Base-by-base conservation (phyloP, 2,797 vertebrate genomes). In the Tokudaia muenninki region DNA sequence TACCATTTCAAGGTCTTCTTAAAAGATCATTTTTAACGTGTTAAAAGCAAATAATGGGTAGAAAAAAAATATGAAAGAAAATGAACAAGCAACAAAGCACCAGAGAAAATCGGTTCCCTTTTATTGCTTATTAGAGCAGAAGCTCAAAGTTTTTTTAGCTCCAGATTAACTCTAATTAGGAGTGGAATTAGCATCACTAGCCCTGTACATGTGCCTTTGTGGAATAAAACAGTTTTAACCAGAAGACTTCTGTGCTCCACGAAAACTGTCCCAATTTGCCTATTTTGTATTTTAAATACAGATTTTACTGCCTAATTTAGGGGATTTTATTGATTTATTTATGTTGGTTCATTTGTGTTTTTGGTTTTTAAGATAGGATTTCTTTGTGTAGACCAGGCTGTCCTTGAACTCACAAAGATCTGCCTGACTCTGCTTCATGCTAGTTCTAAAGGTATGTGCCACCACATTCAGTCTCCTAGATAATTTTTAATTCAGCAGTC, bases 31-130 rank as follows among this genome's bases (percentile, higher is more conserved):
- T 78, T 70, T 74, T 84, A 24, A 8, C 74, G 37, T 80, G 12
- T 87, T 91, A 90, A 77, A 95, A 95, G 7, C 52, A 92, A 82
- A 67, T 79, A 92, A 70, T 89, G 37, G 14, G n/a, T n/a, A 92
- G 21, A 34, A 17, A 82, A 82, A 24, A 13, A 16, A 6, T 16
- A 22, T 57, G 2, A 57, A 31, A 41, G 55, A 59, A 41, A 61
- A 29, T 41, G n/a, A 83, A 61, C 37, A 44, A 52, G 83, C 16
- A 84, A 37, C 22, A 72, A 26, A 37, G 22, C 13, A 11, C 55
- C 61, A 72, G 61, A 44, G n/a, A 63, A 91, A 95, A 74, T 13
- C 80, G 19, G 57, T 34, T 90, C 61, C 41, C 29, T 95, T 93
- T 87, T 79, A 88, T 50, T 65, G 44, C 2, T 72, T 72, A 65